phyloP scores from a whole-genome alignment of 1,140 invertebrate genomes.

The Drosophila eugracilis region DNA sequence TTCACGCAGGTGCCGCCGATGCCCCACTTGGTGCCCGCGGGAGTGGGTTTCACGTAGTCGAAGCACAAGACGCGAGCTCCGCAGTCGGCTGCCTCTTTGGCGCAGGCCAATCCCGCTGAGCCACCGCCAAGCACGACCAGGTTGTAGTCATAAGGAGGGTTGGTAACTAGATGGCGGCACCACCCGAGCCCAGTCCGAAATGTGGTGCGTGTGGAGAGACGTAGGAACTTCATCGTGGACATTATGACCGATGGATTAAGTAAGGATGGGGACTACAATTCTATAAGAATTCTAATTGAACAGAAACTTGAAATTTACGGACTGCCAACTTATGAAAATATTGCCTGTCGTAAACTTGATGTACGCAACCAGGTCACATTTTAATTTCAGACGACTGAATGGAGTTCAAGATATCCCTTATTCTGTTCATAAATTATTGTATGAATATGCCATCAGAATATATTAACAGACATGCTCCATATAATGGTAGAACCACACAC shows the following conservation, averaged over 20 bases:
- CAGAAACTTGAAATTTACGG: conserved; percentile 11
- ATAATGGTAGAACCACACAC: no score
- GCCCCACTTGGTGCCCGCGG: conserved; percentile 94
- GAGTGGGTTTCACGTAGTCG: conserved; percentile 96
- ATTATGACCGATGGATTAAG: conserved; percentile 22
- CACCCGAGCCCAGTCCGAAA: neutral
- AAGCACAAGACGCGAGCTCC: conserved; percentile 96
- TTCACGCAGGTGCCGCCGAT: conserved; percentile 98
- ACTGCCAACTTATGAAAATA: conserved; percentile 29
- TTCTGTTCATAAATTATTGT: no score
- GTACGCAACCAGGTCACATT: no score
- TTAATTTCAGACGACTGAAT: no score
- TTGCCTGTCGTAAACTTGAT: neutral
- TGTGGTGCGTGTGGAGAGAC: neutral
- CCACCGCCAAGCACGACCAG: conserved; percentile 97
- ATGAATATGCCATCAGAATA: no score
- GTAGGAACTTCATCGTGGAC: conserved; percentile 30
- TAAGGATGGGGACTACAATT: neutral
- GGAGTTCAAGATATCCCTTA: no score
- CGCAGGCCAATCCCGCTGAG: conserved; percentile 96
- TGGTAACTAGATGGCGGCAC: neutral
- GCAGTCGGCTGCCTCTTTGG: conserved; percentile 93
- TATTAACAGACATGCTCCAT: no score
- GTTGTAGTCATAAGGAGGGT: conserved; percentile 90
- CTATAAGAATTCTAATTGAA: conserved; percentile 3